These are phyloP conservation scores for Choloepus didactylus DNA, from an alignment of 2,797 vertebrate genomes.

Conservation along the genomic window DNA sequence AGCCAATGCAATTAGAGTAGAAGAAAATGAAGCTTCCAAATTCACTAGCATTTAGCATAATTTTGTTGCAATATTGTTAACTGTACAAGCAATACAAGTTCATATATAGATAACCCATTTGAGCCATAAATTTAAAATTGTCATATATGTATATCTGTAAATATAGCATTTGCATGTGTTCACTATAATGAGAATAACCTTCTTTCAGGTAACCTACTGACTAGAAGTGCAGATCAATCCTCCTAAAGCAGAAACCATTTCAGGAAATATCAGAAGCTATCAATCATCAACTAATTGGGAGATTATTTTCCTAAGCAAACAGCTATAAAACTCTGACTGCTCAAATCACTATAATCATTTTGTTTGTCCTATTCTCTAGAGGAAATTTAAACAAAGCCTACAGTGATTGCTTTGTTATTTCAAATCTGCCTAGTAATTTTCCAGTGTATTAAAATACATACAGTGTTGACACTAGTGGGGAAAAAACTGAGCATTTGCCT, in stretches of 20 bases:
- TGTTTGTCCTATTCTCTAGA: conserved; percentile 84
- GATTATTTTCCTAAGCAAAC: conserved; percentile 82
- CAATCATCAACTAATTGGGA: conserved; percentile 85
- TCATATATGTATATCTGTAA: not conserved
- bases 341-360: conserved; percentile 86
- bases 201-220: conserved; percentile 72
- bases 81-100: not conserved
- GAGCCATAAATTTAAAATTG: conserved; percentile 6
- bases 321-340: conserved; percentile 69
- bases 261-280: conserved; percentile 80
- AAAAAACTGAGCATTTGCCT: conserved; percentile 73
- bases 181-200: conserved; percentile 59
- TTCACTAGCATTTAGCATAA: not conserved
- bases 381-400: conserved; percentile 87
- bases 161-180: not conserved
- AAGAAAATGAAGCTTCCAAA: conserved; percentile 42
- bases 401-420: conserved; percentile 87
- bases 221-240: conserved; percentile 69
- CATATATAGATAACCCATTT: not conserved
- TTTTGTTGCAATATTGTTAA: not conserved
- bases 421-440: conserved; percentile 87
- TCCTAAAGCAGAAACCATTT: conserved; percentile 76
- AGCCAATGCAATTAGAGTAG: not conserved
- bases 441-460: conserved; percentile 86
- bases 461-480: conserved; percentile 76